Percentiles rank a stretch among this genome's conserved stretches.
Evolutionary conservation across 2,888 invertebrate species (phyloP).

Genomic region (Sisyra terminalis): DNA sequence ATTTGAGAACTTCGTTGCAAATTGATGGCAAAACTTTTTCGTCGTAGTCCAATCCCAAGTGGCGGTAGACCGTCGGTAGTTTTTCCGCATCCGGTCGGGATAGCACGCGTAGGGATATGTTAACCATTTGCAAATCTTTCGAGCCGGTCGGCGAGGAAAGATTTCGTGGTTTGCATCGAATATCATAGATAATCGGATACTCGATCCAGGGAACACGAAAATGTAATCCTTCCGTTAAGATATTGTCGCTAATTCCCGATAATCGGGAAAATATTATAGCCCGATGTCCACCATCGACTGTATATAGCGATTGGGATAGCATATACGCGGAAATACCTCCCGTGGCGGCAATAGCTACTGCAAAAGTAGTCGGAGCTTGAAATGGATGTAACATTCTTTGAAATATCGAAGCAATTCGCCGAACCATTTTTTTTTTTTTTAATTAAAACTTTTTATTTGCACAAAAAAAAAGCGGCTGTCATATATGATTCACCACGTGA

Average conservation of each 20-base stretch:
- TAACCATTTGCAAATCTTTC: constrained; percentile 99
- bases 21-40: constrained; percentile 97
- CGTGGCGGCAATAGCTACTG: constrained; percentile 39
- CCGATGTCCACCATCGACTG: constrained; percentile 97
- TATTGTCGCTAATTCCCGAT: constrained; percentile 82
- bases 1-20: constrained; percentile 96
- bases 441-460: too few species aligned
- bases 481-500: too few species aligned
- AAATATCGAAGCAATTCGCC: too few species aligned
- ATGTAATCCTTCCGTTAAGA: constrained; percentile 93
- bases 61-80: constrained; percentile 78
- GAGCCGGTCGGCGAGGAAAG: constrained; percentile 95
- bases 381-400: too few species aligned
- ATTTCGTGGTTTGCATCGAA: constrained; percentile 73
- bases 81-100: constrained; percentile 78
- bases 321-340: constrained; percentile 76
- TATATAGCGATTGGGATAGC: constrained; percentile 71
- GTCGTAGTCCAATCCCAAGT: constrained; percentile 90
- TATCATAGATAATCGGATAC: constrained; percentile 98
- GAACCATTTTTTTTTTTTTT: too few species aligned
- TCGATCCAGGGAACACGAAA: constrained; percentile 98
- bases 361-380: too few species aligned
- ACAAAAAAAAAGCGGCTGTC: too few species aligned
- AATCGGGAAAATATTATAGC: constrained; percentile 96
- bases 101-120: constrained; percentile 91